These are phyloP conservation scores for Pheosia tremula DNA, from an alignment of 2,888 invertebrate species.

Conservation along the genomic window DNA sequence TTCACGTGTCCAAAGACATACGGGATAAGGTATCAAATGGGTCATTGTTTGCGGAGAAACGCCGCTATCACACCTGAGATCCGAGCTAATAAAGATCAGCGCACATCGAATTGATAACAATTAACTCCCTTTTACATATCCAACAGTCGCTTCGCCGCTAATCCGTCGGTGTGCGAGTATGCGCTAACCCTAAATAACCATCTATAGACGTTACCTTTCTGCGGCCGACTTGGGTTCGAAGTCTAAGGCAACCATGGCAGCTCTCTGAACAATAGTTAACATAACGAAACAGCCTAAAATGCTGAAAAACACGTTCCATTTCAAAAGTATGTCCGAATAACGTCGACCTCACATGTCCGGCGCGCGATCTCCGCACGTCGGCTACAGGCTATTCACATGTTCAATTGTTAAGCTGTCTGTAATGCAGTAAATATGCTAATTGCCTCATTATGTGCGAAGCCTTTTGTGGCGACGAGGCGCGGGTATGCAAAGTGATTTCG, in stretches of 20 bases:
- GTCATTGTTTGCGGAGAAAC: no score
- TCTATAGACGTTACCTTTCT: no score
- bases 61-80: no score
- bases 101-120: no score
- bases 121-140: no score
- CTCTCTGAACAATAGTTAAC: background rate
- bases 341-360: slow-evolving; percentile 45
- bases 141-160: no score
- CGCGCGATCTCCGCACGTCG: slow-evolving; percentile 18
- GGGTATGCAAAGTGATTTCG: slow-evolving; percentile 65
- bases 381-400: slow-evolving; percentile 51
- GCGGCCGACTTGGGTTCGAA: background rate
- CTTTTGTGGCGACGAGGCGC: slow-evolving; percentile 52
- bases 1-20: no score
- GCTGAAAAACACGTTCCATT: slow-evolving; percentile 1
- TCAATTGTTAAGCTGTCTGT: slow-evolving; percentile 52
- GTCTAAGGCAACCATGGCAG: background rate
- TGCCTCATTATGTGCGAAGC: slow-evolving; percentile 59
- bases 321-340: background rate
- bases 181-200: no score
- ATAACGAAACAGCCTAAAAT: background rate
- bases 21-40: no score
- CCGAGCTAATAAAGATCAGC: no score
- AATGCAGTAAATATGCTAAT: slow-evolving; percentile 77
- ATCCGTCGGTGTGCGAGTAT: no score